Evolutionary conservation across 2,888 invertebrate species (phyloP), one percentile per base, ranked within the genome.

Genomic region (Terebella lapidaria): DNA sequence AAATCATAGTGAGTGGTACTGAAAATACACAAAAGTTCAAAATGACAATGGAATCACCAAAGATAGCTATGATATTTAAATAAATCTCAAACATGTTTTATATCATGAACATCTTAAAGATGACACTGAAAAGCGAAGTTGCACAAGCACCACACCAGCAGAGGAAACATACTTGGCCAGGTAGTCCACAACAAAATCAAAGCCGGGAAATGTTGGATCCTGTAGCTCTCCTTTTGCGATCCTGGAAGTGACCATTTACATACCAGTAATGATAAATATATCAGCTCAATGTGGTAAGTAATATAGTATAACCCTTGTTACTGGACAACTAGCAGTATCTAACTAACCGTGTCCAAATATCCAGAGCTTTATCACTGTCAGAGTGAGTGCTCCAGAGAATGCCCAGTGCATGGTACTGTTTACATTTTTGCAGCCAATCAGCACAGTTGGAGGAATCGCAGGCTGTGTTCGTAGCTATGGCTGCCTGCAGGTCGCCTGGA

Each of bases 131-230:
- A n/a, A n/a, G n/a, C n/a, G n/a, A n/a, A n/a, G n/a, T n/a, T n/a
- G n/a, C n/a, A n/a, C n/a, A n/a, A n/a, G n/a, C n/a, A n/a, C n/a
- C n/a, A 10, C 10, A 35, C n/a, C n/a, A 35, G n/a, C 42, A 35
- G 10, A 10, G 5, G 24, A 35, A 27, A 70, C 76, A 74, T 72
- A 82, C 83, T 78, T 79, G 58, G 79, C 68, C 56, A 83, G 70
- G 70, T 79, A 76, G 58, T 82, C 78, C 26, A 81, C 74, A 25
- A 83, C 71, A 69, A 79, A 78, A 27, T 73, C 67, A 25, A 83
- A 62, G 24, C 83, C 83, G 62, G 78, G 80, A 68, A 83, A 83
- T 51, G 67, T 67, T 42, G 76, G 74, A 66, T 81, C 82, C 29
- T 70, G 52, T 47, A 79, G 71, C 59, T 81, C 77, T 47, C 74